These are phyloP conservation scores for Eonycteris spelaea DNA, from an alignment of 2,113 vertebrate genomes.

Conservation along the genomic window DNA sequence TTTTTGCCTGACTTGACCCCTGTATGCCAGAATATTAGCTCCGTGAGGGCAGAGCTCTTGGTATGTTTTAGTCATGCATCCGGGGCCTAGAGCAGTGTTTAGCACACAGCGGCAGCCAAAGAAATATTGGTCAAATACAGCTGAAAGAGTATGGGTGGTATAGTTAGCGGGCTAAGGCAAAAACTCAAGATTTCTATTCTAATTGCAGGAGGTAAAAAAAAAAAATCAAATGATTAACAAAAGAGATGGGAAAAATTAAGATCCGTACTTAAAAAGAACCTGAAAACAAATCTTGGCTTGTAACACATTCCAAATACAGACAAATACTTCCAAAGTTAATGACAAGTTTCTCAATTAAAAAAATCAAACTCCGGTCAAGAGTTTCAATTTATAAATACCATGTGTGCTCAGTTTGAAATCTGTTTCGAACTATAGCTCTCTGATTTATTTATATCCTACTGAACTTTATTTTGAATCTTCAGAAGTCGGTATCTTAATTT, in stretches of 20 bases:
- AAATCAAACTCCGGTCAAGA: not conserved
- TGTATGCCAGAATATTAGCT: not conserved
- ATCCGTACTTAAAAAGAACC: not conserved
- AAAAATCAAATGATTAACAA: not conserved
- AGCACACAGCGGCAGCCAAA: not conserved
- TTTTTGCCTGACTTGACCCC: not conserved
- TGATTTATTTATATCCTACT: not conserved
- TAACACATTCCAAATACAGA: not conserved
- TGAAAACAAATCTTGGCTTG: constrained; percentile 1
- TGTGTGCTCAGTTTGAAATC: not conserved
- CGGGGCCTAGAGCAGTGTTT: not conserved
- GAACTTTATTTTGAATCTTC: not conserved
- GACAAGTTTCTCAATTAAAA: not conserved
- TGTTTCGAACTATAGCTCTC: not conserved
- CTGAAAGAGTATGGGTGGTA: not conserved
- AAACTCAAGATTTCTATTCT: not conserved
- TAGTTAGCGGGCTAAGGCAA: not conserved
- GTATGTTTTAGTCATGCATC: not conserved
- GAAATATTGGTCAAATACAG: not conserved
- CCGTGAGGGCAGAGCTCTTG: not conserved
- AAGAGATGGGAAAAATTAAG: not conserved
- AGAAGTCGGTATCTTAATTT: not conserved
- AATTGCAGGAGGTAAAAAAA: not conserved
- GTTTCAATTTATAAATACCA: not conserved
- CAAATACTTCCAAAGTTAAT: not conserved